Conservation (phyloP, 2,888 invertebrate species). For the Drosophila infuscata region DNA sequence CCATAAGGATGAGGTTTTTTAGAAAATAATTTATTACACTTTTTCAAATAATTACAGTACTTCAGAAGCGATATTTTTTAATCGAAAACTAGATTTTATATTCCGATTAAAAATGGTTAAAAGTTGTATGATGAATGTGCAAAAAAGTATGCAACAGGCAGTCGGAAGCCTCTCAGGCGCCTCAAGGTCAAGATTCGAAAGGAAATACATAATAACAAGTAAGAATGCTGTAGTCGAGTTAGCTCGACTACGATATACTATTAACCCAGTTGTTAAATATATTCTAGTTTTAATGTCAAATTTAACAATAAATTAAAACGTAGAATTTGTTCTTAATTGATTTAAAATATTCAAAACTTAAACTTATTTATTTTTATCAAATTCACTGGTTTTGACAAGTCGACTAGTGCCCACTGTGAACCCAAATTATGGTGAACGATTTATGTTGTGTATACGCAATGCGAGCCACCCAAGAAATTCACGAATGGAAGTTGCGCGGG, state of each 20-base stretch:
- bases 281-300: too few relatives aligned
- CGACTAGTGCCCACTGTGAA: background rate
- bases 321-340: background rate
- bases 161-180: background rate
- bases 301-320: background rate
- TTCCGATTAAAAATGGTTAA: background rate
- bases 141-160: background rate
- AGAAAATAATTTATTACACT: background rate
- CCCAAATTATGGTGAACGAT: background rate
- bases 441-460: constrained; percentile 49
- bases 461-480: background rate
- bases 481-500: background rate
- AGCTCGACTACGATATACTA: too few relatives aligned
- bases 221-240: too few relatives aligned
- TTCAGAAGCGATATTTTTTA: background rate
- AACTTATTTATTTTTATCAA: background rate
- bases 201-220: background rate
- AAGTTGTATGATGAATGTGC: background rate
- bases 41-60: background rate
- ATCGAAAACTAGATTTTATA: background rate
- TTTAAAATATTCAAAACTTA: background rate
- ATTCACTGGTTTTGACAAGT: background rate
- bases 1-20: background rate
- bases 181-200: background rate
- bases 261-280: too few relatives aligned